Evolutionary conservation across 2,888 invertebrate species (phyloP).

Genomic region (Sialis fuliginosa): DNA sequence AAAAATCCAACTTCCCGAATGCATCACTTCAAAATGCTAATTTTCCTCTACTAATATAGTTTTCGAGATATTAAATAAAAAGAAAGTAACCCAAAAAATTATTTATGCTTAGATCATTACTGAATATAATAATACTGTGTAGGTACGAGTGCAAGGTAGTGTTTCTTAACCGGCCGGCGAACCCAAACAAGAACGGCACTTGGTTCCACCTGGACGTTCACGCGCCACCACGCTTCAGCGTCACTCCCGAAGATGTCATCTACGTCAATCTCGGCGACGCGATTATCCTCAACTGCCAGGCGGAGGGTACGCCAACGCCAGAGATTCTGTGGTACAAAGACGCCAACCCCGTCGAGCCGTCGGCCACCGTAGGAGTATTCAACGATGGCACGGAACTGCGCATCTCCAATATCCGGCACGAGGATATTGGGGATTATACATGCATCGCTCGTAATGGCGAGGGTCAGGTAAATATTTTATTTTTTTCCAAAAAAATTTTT

Average conservation of each 20-base stretch:
- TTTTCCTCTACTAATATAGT: too few species aligned
- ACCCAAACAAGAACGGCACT: constrained; percentile 84
- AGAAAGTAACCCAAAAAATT: too few species aligned
- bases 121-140: background rate
- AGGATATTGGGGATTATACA: constrained; percentile 92
- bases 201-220: constrained; percentile 98
- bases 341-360: constrained; percentile 77
- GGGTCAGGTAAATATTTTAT: constrained; percentile 39
- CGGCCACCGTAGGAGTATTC: constrained; percentile 71
- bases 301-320: constrained; percentile 89
- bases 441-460: constrained; percentile 92
- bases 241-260: constrained; percentile 89
- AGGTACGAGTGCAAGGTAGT: constrained; percentile 50
- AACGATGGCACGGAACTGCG: constrained; percentile 88
- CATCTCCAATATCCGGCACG: constrained; percentile 80
- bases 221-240: constrained; percentile 87
- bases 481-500: too few species aligned
- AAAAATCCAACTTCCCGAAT: too few species aligned
- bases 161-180: constrained; percentile 86
- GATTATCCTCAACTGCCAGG: constrained; percentile 91
- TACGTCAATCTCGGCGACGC: constrained; percentile 94
- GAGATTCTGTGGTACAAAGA: constrained; percentile 94
- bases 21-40: too few species aligned
- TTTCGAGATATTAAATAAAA: too few species aligned
- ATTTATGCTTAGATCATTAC: too few species aligned